phyloP scores from a whole-genome alignment of 2,113 vertebrate species.

The Cygnus atratus region DNA sequence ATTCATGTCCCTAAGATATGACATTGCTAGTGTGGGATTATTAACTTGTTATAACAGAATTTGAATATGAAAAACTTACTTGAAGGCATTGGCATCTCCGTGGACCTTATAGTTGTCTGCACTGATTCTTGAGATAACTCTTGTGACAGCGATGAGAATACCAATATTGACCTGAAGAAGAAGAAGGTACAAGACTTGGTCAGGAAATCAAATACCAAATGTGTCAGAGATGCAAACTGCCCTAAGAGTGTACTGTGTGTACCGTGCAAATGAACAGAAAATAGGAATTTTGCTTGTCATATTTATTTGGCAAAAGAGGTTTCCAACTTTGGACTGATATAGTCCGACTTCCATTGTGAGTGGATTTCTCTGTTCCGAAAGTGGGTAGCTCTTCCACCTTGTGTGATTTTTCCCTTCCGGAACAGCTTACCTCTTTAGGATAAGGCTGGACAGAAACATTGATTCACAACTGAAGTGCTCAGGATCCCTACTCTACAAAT shows the following conservation, averaged over 20 bases:
- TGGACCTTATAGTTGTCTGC: slow-evolving; percentile 93
- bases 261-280: background rate
- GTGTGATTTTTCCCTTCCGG: background rate
- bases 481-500: background rate
- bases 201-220: background rate
- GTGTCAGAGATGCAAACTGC: background rate
- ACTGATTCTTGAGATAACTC: slow-evolving; percentile 95
- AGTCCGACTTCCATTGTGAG: rapidly evolving
- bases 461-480: background rate
- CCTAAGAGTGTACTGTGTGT: rapidly evolving
- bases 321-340: rapidly evolving
- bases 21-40: background rate
- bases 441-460: rapidly evolving
- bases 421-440: background rate
- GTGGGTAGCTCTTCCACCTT: background rate
- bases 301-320: background rate
- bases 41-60: background rate
- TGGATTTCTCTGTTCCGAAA: background rate
- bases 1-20: rapidly evolving
- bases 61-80: slow-evolving; percentile 77
- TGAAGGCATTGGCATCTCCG: slow-evolving; percentile 89
- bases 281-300: rapidly evolving
- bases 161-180: slow-evolving; percentile 87
- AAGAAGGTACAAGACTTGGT: background rate
- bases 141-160: slow-evolving; percentile 92